phyloP scores from a whole-genome alignment of 2,113 vertebrate genomes.

The Rhea pennata region DNA sequence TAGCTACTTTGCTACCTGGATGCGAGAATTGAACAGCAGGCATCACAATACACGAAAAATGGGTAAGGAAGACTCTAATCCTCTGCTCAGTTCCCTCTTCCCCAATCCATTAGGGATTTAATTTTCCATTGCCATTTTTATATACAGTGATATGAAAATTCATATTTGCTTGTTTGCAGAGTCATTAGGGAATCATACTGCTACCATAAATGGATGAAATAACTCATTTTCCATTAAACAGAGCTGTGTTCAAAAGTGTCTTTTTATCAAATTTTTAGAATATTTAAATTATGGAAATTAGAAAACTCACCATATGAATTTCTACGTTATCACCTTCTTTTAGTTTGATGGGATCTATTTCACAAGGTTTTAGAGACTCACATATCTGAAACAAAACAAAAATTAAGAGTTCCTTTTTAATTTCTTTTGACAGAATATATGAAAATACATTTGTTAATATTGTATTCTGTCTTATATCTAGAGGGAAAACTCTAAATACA shows the following conservation, averaged over 20 bases:
- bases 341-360: slow-evolving; percentile 94
- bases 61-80: neutral
- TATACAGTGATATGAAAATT: neutral
- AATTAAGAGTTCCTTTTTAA: neutral
- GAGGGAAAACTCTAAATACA: neutral
- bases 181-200: neutral
- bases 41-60: neutral
- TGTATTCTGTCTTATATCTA: neutral
- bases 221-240: neutral
- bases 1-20: neutral
- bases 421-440: neutral
- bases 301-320: slow-evolving; percentile 87
- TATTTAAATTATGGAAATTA: neutral
- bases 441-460: neutral
- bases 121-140: neutral
- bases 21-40: neutral
- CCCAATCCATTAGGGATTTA: neutral
- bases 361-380: slow-evolving; percentile 94
- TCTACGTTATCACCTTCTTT: slow-evolving; percentile 96
- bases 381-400: slow-evolving; percentile 84
- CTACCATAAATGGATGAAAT: neutral
- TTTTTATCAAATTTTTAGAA: neutral
- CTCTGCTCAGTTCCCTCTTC: neutral
- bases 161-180: neutral
- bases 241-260: neutral